Percentiles rank a stretch among this genome's conserved stretches.
Evolutionary conservation across 1,140 invertebrate species (phyloP).

Genomic region (Patella vulgata): DNA sequence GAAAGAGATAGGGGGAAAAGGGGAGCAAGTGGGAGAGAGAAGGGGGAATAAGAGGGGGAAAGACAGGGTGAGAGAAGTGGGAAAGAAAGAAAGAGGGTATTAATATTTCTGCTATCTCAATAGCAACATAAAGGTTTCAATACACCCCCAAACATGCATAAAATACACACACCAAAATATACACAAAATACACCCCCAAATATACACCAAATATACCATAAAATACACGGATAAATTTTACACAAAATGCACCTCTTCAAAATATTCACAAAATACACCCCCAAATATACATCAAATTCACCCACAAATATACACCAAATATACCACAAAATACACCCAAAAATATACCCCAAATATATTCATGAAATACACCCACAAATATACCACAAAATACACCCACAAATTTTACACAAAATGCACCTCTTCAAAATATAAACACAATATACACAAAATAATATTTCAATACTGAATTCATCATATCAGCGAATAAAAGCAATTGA

Average conservation of each 20-base stretch:
- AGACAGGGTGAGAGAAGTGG: no score
- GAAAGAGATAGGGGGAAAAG: not conserved
- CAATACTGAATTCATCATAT: no score
- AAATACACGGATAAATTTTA: no score
- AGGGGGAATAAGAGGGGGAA: no score
- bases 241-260: no score
- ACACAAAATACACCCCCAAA: not conserved
- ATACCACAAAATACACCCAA: not conserved
- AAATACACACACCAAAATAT: slow-evolving; percentile 1
- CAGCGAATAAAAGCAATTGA: no score
- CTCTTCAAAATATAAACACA: no score
- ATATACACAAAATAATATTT: no score
- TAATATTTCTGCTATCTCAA: not conserved
- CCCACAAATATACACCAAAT: not conserved
- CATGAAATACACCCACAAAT: slow-evolving; percentile 2
- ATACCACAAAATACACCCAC: no score
- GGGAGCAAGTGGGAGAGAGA: slow-evolving; percentile 3
- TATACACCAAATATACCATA: not conserved
- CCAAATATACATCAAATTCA: not conserved
- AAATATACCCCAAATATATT: not conserved
- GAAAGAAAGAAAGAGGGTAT: not conserved
- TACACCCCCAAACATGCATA: slow-evolving; percentile 2
- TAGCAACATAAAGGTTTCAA: not conserved
- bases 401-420: no score
- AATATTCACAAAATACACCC: not conserved